These are phyloP conservation scores for Tapirus indicus DNA, from an alignment of 2,797 vertebrate genomes.

Conservation along the genomic window DNA sequence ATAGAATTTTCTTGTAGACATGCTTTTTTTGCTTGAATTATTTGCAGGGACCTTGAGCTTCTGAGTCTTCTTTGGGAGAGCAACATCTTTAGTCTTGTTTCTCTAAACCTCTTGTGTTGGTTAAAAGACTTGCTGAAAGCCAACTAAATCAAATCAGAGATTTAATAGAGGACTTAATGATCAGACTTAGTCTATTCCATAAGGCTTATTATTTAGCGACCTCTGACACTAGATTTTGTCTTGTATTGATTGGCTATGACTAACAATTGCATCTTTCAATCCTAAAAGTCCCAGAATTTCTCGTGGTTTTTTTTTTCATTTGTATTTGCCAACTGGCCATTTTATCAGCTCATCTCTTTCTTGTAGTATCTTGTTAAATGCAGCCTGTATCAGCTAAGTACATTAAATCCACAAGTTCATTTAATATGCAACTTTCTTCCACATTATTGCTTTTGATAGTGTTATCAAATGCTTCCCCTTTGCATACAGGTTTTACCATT, in stretches of 20 bases:
- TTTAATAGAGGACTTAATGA: neutral
- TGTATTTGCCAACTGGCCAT: neutral
- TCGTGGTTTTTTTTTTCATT: neutral
- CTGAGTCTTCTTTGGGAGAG: neutral
- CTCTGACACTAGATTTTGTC: neutral
- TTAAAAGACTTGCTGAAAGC: neutral
- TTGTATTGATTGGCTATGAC: neutral
- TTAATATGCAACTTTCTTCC: neutral
- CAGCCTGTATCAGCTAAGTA: neutral
- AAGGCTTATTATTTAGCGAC: neutral
- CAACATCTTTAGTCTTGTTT: neutral
- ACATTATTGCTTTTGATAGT: neutral
- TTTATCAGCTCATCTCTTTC: neutral
- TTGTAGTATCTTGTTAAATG: neutral
- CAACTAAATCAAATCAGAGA: neutral
- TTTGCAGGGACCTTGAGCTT: neutral
- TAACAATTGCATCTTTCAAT: neutral
- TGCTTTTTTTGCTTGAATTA: neutral
- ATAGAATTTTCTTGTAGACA: neutral
- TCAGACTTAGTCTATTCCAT: neutral
- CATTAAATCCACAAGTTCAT: neutral
- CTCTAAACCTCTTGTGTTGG: neutral
- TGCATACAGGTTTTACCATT: neutral
- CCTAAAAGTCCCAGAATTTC: neutral
- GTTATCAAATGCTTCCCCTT: neutral